Evolutionary conservation across 2,113 vertebrate species (phyloP), one percentile per base, ranked within the genome.

Genomic region (Steatornis caripensis): DNA sequence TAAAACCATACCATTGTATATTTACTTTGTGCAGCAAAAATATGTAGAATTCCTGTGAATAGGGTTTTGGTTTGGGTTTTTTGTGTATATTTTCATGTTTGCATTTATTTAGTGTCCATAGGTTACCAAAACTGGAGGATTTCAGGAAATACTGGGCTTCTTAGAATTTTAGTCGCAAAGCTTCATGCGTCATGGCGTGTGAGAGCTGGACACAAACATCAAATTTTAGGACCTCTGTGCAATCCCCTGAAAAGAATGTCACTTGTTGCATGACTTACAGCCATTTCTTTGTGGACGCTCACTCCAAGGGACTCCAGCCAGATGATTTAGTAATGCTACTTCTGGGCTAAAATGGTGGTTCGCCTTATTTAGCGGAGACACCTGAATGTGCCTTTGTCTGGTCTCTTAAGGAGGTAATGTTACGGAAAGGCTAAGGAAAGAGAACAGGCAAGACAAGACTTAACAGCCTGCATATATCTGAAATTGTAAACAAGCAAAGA

Each of bases 1-100:
- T 37, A 29, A 51, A 93, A 34, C 18, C 10, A 0, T 29, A 5
- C 22, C 7, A 8, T 61, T 32, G 15, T 34, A 0, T 62, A 22
- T 69, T 82, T 34, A 15, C 15, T 55, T 55, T 14, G 13, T 16
- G 20, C 39, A 22, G 15, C 29, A 64, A 51, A 65, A 64, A 20
- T 6, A 2, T 15, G 39, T 24, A 32, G 14, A 11, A 19, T 58
- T 54, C 34, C 15, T 23, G 3, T 23, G 43, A 37, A 5, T 11
- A 17, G 23, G 5, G 6, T 17, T 82, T 85, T 39, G 30, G 5
- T 2, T 21, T 15, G 20, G 15, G 10, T 8, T 3, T 54, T 57
- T 32, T 32, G 11, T 57, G 21, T 46, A 1, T 45, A 6, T 70
- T 60, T 62, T 65, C 26, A 24, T 12, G 6, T 39, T 55, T 57